Percentiles rank a stretch among this genome's conserved stretches.
phyloP scores from a whole-genome alignment of 2,113 vertebrate genomes.

The Spizaetus ornatus region DNA sequence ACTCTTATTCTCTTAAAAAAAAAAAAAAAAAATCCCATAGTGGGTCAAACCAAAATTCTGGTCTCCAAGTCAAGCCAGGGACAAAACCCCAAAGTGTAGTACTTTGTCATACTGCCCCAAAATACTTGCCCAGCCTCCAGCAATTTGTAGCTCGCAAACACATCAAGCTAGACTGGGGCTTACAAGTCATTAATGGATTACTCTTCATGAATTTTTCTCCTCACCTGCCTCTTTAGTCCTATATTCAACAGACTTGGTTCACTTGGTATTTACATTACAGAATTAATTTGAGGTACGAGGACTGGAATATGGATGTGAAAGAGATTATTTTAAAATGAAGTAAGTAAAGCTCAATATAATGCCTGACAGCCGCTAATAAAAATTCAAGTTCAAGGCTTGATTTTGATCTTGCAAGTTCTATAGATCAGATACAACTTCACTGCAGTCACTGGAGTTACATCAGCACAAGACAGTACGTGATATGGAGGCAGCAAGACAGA shows the following conservation, averaged over 20 bases:
- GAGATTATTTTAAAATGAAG: background rate
- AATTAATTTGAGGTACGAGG: background rate
- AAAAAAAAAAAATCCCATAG: background rate
- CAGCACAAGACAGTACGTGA: accelerated
- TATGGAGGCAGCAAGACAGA: background rate
- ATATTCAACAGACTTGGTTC: background rate
- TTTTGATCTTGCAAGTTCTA: background rate
- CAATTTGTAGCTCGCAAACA: background rate
- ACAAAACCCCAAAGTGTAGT: background rate
- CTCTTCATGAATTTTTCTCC: background rate
- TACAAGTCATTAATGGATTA: background rate
- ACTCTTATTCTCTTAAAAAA: background rate
- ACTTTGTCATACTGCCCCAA: background rate
- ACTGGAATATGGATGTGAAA: background rate
- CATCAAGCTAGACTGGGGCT: background rate
- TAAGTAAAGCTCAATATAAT: background rate
- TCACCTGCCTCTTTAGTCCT: background rate
- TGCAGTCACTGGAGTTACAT: background rate
- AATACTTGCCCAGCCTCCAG: background rate
- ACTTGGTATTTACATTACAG: background rate
- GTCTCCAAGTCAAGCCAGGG: background rate
- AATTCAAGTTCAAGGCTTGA: background rate
- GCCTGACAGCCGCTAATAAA: background rate
- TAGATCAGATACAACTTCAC: background rate
- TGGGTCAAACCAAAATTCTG: background rate